Base-by-base conservation (phyloP, 2,113 vertebrate species). In the Odontophorus gujanensis region DNA sequence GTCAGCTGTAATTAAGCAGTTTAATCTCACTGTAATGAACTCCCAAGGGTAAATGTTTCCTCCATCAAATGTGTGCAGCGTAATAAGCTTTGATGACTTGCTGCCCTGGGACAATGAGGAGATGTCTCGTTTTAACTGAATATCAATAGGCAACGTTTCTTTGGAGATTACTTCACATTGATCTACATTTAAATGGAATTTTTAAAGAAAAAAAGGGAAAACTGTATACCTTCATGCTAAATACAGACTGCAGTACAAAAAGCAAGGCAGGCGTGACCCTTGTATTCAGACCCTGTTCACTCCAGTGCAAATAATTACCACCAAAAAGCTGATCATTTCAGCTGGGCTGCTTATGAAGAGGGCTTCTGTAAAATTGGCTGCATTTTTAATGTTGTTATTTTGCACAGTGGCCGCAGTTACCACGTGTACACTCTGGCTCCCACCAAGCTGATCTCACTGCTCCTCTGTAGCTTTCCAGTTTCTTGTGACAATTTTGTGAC, bases 1-100 rank as follows among this genome's bases (percentile, higher is more conserved):
- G 92, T 87, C 91, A 85, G 53, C 84, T 83, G 67, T 95, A 96
- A 95, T 92, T 94, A 92, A 82, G 65, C 51, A 40, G 47, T 85
- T 95, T 95, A 94, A 92, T 96, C 3, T 6, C 68, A 42, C 87
- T 93, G 0, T 92, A 95, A 88, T 96, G 88, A 95, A 74, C 61
- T 92, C 85, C 92, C 3, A 0, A 38, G 61, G 80, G 82, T 83
- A 19, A 88, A 74, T 63, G 63, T 90, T 96, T 92, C 73, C 61
- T 92, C 68, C 69, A 48, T 95, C 90, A 90, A 76, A 73, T 80
- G 67, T 76, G 20, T n/a, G 67, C 61, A 63, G 32, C 2, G 5
- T 93, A 87, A 59, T 86, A 67, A 86, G 9, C 68, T 94, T 88
- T 78, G 82, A 93, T 96, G 87, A 90, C 50, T 92, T 92, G 42